Percentiles rank a stretch among this genome's conserved stretches.
Conservation (phyloP, 64 coral and sea anemone genomes). For the Pocillopora verrucosa region DNA sequence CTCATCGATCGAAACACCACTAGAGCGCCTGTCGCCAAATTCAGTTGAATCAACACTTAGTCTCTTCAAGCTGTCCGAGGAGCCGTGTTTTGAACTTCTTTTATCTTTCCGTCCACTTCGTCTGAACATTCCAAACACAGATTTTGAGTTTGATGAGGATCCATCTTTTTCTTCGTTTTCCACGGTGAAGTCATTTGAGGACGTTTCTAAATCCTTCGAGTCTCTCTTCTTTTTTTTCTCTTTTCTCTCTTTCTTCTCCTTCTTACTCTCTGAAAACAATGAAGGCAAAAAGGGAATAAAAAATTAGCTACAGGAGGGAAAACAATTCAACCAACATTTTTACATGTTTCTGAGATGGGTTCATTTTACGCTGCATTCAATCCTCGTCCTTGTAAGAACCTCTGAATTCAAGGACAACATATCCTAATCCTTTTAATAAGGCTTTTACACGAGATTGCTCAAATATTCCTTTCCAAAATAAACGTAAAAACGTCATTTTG, state of each 20-base stretch:
- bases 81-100: constrained; percentile 1
- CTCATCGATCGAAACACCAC: background rate
- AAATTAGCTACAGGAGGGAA: no score
- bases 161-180: background rate
- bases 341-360: no score
- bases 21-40: background rate
- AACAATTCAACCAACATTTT: no score
- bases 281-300: background rate
- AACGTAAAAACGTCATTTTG: no score
- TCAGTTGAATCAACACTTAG: constrained; percentile 6
- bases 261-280: constrained; percentile 1
- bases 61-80: constrained; percentile 30
- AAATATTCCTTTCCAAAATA: no score
- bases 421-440: no score
- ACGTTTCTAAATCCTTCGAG: constrained; percentile 13
- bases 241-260: constrained; percentile 43
- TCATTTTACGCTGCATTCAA: no score
- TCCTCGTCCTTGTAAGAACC: no score
- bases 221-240: constrained; percentile 33
- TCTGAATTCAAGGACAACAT: no score
- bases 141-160: background rate
- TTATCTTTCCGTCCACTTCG: constrained; percentile 3
- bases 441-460: no score
- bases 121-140: constrained; percentile 25
- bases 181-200: background rate